Evolutionary conservation across 2,113 vertebrate genomes (phyloP).

Genomic region (Electrona antarctica): DNA sequence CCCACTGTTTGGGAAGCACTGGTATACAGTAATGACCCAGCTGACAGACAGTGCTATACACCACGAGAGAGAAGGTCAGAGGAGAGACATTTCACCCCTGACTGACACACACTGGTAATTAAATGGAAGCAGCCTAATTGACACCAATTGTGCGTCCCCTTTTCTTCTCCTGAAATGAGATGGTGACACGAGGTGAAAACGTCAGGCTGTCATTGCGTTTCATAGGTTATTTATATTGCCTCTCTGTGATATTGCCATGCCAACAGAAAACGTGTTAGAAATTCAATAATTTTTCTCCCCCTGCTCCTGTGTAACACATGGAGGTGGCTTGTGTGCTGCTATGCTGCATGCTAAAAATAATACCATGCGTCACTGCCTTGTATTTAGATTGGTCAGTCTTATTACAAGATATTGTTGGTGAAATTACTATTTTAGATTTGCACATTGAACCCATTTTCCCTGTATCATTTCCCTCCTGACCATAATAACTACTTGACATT

Average conservation of each 20-base stretch:
- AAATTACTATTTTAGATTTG: no score
- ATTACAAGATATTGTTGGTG: not conserved
- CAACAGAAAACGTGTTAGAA: constrained; percentile 9
- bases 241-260: constrained; percentile 9
- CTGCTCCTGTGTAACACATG: no score
- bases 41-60: not conserved
- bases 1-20: no score
- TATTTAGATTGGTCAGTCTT: no score
- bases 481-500: no score
- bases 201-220: constrained; percentile 19
- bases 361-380: no score
- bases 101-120: constrained; percentile 60
- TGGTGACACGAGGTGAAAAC: constrained; percentile 24
- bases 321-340: no score
- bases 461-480: no score
- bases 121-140: constrained; percentile 56
- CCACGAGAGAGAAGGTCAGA: constrained; percentile 43
- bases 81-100: constrained; percentile 14
- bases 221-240: constrained; percentile 21
- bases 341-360: no score
- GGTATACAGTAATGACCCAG: constrained; percentile 36
- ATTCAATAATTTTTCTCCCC: constrained; percentile 2
- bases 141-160: constrained; percentile 26
- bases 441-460: no score
- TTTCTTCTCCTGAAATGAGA: constrained; percentile 7